Conservation (phyloP, 2,113 vertebrate species). For the Isichthys henryi region DNA sequence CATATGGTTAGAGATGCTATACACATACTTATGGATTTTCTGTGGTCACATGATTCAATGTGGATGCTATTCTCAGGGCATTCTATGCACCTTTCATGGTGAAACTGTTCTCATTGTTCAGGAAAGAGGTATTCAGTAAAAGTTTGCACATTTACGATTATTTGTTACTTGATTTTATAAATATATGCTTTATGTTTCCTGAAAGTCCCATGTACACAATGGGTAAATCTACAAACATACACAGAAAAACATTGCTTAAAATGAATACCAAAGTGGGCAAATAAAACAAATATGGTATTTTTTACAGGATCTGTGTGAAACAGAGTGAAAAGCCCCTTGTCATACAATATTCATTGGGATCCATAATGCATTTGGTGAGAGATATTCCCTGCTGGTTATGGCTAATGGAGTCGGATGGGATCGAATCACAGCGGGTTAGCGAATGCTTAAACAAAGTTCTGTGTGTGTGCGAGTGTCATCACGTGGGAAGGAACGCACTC, state of each 20-base stretch:
- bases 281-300: not conserved
- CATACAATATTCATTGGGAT: not conserved
- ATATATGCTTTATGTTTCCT: not conserved
- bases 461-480: not conserved
- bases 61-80: too few relatives aligned
- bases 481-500: not conserved
- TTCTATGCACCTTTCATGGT: too few relatives aligned
- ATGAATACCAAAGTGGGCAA: not conserved
- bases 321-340: not conserved
- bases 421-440: not conserved
- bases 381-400: not conserved
- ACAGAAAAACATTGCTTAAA: not conserved
- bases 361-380: slow-evolving; percentile 1
- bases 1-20: not conserved
- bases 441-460: not conserved
- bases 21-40: not conserved
- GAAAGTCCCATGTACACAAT: not conserved
- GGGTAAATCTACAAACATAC: slow-evolving; percentile 10
- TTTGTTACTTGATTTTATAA: too few relatives aligned
- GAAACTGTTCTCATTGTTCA: not conserved
- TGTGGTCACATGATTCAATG: too few relatives aligned
- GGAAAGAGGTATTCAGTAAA: too few relatives aligned
- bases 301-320: not conserved
- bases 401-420: not conserved
- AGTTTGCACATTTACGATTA: too few relatives aligned